Evolutionary conservation across 2,888 invertebrate genomes (phyloP), one percentile per base, ranked within the genome.

Genomic region (Torymus aiolomorphi): DNA sequence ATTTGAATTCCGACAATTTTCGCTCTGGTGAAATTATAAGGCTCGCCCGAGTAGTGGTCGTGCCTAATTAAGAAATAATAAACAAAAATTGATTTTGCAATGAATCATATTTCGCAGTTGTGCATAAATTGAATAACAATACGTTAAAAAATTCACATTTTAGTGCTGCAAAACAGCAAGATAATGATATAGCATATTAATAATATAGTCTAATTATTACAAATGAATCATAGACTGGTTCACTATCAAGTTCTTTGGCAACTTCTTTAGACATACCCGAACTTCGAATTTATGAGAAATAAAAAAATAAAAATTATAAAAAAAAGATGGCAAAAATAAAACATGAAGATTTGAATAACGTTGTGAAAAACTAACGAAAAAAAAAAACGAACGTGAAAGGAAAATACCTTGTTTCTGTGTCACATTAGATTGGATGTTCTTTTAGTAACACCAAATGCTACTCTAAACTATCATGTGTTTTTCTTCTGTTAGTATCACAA

Each of bases 71-170:
- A 42, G 8, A 8, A 8, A 42, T 5, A 42, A 42, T 42, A 8
- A 42, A 42, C 42, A 42, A 42, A 42, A 42, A 42, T 42, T 42
- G 0, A 42, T 42, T 8, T 42, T 42, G 4, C 42, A 42, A 8
- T 42, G 42, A 42, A 42, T 8, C 4, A 42, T 31, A 31, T 31
- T 3, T 31, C 1, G 31, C 31, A 31, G 31, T 31, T 31, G 42
- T 42, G 8, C 5, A 42, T 8, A 42, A 42, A 42, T 5, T 42
- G 42, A 42, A 42, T 42, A 42, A 31, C 5, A 31, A 31, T 42
- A 42, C 42, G 8, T 86, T 94, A 42, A 42, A 42, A 42, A 42
- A 42, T 8, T 42, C 8, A 8, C 8, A 42, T 42, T 8, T 42
- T 42, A 42, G 42, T 42, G 42, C 42, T 42, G 42, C n/a, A 8